A percentile compares a stretch with the other conserved stretches of the same genome.
Conservation (phyloP, 2,797 vertebrate genomes). For the Pogonophryne albipinna region DNA sequence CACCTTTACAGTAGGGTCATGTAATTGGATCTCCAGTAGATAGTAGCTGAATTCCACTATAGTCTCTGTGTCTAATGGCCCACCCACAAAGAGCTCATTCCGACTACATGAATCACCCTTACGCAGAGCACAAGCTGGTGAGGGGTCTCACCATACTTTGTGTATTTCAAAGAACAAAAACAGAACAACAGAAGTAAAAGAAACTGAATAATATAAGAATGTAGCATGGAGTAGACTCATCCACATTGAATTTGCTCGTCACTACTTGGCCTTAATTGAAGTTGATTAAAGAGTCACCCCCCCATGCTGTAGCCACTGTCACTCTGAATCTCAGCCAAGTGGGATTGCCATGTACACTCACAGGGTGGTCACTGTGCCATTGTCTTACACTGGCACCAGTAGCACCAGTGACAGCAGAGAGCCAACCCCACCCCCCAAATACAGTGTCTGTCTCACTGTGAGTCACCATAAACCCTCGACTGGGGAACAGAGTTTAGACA, state of each 20-base stretch:
- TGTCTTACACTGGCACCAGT: conserved; percentile 72
- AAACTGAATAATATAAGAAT: conserved; percentile 34
- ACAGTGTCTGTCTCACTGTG: conserved; percentile 68
- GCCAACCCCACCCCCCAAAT: conserved; percentile 53
- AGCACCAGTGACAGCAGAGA: conserved; percentile 65
- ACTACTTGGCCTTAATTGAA: conserved; percentile 84
- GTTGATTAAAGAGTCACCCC: conserved; percentile 81
- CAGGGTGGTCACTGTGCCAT: conserved; percentile 81
- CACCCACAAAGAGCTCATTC: conserved; percentile 64
- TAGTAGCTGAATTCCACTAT: conserved; percentile 52
- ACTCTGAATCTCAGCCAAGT: conserved; percentile 76
- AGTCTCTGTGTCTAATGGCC: conserved; percentile 68
- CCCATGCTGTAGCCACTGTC: conserved; percentile 76
- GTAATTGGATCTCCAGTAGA: conserved; percentile 69
- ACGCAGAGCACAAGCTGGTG: conserved; percentile 37
- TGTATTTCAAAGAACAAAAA: conserved; percentile 15
- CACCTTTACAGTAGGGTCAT: conserved; percentile 65
- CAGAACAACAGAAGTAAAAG: conserved; percentile 4
- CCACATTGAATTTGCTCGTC: conserved; percentile 54
- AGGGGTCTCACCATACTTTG: conserved; percentile 47
- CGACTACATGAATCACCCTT: conserved; percentile 72
- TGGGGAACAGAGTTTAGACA: conserved; percentile 37
- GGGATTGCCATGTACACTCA: conserved; percentile 70
- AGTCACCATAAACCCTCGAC: conserved; percentile 63
- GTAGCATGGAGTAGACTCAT: conserved; percentile 36